Evolutionary conservation across 2,113 vertebrate species (phyloP).

Genomic region (Pachycephala philippinensis): DNA sequence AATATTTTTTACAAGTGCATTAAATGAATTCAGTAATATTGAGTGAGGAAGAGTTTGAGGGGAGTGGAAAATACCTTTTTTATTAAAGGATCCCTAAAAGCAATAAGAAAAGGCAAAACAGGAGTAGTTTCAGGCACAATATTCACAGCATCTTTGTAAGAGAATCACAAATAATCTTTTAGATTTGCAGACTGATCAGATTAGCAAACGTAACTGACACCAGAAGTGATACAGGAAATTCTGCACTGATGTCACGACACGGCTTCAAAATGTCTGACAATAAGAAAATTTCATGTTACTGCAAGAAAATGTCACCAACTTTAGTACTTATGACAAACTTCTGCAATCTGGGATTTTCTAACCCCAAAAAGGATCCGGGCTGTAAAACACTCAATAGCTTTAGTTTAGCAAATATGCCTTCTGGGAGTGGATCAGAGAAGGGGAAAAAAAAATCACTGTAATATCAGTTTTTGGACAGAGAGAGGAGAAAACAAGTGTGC

Average conservation of each 20-base stretch:
- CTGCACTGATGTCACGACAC: neutral
- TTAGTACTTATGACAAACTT: neutral
- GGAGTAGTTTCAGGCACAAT: neutral
- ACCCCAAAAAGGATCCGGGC: neutral
- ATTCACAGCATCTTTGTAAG: neutral
- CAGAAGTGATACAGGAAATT: neutral
- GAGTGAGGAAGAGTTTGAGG: neutral
- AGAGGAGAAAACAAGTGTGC: neutral
- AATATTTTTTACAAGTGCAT: neutral
- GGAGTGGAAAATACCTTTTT: neutral
- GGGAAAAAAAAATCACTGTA: neutral
- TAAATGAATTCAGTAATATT: neutral
- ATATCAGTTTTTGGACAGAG: neutral
- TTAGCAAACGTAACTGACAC: neutral
- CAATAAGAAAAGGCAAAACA: neutral
- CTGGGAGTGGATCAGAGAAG: neutral
- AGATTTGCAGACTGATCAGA: neutral
- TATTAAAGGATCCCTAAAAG: neutral
- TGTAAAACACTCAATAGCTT: accelerated
- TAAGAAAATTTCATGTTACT: neutral
- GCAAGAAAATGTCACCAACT: neutral
- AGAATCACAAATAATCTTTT: neutral
- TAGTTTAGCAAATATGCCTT: neutral
- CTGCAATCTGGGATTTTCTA: neutral
- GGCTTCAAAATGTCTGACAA: neutral